Conservation (phyloP, 1,140 invertebrate species). For the Whitmania pigra region DNA sequence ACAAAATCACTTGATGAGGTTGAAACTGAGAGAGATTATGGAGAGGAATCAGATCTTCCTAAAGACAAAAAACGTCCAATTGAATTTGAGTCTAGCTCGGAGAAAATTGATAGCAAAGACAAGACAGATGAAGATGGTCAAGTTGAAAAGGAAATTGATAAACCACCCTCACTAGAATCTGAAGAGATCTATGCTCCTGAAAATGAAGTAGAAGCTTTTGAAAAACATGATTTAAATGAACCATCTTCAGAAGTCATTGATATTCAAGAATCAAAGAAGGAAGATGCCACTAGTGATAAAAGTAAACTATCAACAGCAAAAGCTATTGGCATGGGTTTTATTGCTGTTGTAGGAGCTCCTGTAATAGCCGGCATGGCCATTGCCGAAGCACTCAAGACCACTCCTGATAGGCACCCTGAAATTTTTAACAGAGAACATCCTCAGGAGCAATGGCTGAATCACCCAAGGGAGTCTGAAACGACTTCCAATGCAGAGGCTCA, state of each 20-base stretch:
- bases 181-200: neutral
- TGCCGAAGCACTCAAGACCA: slow-evolving; percentile 12
- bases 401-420: slow-evolving; percentile 3
- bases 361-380: slow-evolving; percentile 15
- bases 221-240: neutral
- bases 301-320: slow-evolving; percentile 16
- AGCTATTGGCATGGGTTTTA: slow-evolving; percentile 13
- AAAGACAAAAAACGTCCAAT: too few relatives aligned
- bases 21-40: neutral
- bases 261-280: neutral
- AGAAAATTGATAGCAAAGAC: neutral
- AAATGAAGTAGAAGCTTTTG: neutral
- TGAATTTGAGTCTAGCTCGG: too few relatives aligned
- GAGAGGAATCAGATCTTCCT: too few relatives aligned
- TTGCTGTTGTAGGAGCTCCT: slow-evolving; percentile 18
- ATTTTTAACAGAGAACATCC: slow-evolving; percentile 1
- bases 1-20: neutral
- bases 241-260: neutral
- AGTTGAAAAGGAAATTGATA: neutral
- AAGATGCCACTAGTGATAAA: neutral
- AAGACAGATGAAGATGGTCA: slow-evolving; percentile 7
- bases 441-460: neutral
- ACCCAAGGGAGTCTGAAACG: neutral
- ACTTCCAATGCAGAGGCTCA: too few relatives aligned
- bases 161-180: neutral